phyloP scores from a whole-genome alignment of 2,888 invertebrate genomes.

The Brachypalpus laphriformis region DNA sequence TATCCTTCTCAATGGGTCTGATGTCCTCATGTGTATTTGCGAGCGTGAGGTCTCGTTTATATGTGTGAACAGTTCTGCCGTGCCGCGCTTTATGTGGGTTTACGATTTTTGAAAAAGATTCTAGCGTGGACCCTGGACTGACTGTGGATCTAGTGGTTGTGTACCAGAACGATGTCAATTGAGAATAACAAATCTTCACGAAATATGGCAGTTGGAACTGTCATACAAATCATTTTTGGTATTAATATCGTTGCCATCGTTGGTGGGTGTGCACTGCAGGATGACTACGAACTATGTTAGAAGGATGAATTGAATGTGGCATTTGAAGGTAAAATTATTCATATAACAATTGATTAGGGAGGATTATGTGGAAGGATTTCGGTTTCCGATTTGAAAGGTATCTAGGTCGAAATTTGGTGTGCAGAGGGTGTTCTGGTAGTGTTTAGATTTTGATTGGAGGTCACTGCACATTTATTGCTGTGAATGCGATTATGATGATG shows the following conservation, averaged over 20 bases:
- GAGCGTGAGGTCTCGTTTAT: not conserved
- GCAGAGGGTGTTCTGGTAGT: not conserved
- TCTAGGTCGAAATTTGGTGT: not conserved
- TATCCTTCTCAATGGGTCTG: constrained; percentile 26
- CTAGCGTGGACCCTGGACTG: not conserved
- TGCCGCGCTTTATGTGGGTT: no score
- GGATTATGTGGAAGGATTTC: not conserved
- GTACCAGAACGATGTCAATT: constrained; percentile 35
- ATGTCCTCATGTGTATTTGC: constrained; percentile 12
- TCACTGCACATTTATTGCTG: not conserved
- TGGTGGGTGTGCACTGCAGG: not conserved
- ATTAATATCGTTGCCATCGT: constrained; percentile 32
- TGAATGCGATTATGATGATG: not conserved
- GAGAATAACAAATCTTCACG: constrained; percentile 43
- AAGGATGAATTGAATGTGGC: not conserved
- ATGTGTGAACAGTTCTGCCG: no score
- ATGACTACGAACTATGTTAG: not conserved
- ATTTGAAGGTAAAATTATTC: not conserved
- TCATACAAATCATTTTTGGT: constrained; percentile 56
- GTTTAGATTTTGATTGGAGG: not conserved
- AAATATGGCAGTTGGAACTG: constrained; percentile 47
- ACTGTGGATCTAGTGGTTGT: not conserved
- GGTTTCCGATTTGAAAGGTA: not conserved
- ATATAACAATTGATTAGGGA: constrained; percentile 2
- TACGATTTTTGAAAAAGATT: not conserved